These are phyloP conservation scores for Gambelia wislizenii DNA, from an alignment of 2,797 vertebrate species.

Conservation along the genomic window DNA sequence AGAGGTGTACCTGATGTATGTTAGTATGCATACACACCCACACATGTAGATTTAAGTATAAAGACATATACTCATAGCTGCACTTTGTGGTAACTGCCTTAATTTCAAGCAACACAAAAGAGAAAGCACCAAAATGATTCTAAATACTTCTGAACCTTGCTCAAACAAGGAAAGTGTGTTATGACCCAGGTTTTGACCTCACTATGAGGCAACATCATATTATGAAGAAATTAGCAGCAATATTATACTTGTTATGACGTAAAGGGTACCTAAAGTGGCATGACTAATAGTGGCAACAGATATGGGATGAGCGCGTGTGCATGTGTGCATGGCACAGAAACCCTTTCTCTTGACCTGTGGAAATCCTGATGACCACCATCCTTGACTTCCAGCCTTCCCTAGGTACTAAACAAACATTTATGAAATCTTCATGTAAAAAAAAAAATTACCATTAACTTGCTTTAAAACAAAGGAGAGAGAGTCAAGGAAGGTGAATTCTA, in stretches of 20 bases:
- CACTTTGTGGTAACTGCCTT: background rate
- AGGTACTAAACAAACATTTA: background rate
- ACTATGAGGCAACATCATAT: background rate
- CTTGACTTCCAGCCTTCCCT: background rate
- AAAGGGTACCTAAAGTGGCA: accelerated
- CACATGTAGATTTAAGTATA: background rate
- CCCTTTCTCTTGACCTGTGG: background rate
- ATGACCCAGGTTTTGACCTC: background rate
- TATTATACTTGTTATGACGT: accelerated
- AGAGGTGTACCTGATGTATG: background rate
- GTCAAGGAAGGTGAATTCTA: background rate
- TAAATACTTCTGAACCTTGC: background rate
- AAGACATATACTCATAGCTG: accelerated
- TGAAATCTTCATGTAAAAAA: background rate
- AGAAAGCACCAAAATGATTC: background rate
- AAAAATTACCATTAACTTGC: background rate
- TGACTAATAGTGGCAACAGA: accelerated
- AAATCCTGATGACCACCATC: background rate
- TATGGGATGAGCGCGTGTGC: background rate
- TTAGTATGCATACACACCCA: background rate
- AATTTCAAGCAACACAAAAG: background rate
- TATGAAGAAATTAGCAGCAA: background rate
- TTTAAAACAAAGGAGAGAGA: background rate
- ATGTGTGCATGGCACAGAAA: background rate
- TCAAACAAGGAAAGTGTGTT: background rate